Conservation (phyloP, 2,797 vertebrate genomes). For the Acipenser ruthenus region DNA sequence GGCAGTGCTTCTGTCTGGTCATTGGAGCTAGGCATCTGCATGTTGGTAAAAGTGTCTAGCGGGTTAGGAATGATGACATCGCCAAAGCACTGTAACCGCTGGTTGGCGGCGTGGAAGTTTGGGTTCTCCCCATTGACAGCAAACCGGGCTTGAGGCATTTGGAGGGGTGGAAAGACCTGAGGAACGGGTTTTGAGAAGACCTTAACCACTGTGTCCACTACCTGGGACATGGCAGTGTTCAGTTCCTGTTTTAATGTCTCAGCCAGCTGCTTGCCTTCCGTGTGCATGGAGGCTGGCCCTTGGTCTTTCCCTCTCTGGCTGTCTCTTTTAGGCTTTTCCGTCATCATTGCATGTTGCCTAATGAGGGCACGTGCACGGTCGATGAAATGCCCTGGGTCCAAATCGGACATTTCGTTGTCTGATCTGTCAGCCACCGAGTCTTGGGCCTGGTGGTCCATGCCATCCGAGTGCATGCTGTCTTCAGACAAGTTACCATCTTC, state of each 20-base stretch:
- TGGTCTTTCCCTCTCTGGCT: constrained; percentile 65
- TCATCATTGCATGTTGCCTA: constrained; percentile 75
- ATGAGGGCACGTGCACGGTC: constrained; percentile 83
- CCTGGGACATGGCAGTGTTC: constrained; percentile 94
- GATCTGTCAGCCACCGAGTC: constrained; percentile 66
- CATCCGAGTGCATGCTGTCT: constrained; percentile 85
- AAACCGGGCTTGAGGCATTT: constrained; percentile 83
- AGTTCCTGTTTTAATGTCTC: constrained; percentile 96
- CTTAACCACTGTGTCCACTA: constrained; percentile 96
- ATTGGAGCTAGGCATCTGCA: constrained; percentile 73
- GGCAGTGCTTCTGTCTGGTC: constrained; percentile 96
- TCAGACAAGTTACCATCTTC: constrained; percentile 95
- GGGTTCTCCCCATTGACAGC: constrained; percentile 85
- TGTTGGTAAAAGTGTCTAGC: constrained; percentile 80
- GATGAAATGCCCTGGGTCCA: constrained; percentile 88
- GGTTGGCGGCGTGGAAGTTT: constrained; percentile 92
- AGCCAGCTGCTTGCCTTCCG: constrained; percentile 88
- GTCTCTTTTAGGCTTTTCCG: constrained; percentile 75
- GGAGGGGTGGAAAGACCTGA: constrained; percentile 92
- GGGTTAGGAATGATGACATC: constrained; percentile 96
- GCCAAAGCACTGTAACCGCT: constrained; percentile 89
- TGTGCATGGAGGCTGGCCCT: constrained; percentile 70
- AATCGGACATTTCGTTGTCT: constrained; percentile 84
- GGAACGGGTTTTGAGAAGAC: constrained; percentile 92
- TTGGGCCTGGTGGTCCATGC: constrained; percentile 65